Conservation (phyloP, 2,888 invertebrate species). For the Eilema griseolum region DNA sequence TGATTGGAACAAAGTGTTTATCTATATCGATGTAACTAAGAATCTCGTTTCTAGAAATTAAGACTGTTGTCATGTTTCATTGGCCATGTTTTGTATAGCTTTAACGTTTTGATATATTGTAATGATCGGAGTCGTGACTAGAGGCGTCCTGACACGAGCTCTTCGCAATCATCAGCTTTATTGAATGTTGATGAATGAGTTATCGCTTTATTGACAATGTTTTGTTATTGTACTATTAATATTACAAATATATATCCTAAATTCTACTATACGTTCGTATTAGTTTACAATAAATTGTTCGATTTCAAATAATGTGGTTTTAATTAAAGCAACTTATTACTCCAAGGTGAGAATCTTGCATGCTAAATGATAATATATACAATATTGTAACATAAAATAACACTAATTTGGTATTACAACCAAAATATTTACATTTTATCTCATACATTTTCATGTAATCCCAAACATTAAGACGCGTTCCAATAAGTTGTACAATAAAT, state of each 20-base stretch:
- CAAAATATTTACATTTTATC: background rate
- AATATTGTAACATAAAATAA: background rate
- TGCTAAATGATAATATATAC: no score
- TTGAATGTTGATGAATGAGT: constrained; percentile 81
- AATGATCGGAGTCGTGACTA: constrained; percentile 46
- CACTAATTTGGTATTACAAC: no score
- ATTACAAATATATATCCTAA: constrained; percentile 85
- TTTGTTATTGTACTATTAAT: constrained; percentile 83
- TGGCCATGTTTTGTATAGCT: constrained; percentile 82
- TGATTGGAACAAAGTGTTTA: constrained; percentile 42
- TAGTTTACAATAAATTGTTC: constrained; percentile 86
- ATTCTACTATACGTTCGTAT: constrained; percentile 86
- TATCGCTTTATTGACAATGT: constrained; percentile 83
- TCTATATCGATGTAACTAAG: constrained; percentile 51
- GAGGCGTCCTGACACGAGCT: constrained; percentile 30
- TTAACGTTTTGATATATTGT: constrained; percentile 79
- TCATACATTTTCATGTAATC: background rate
- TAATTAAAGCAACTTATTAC: constrained; percentile 19
- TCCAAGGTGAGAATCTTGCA: no score
- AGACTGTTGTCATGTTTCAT: constrained; percentile 76
- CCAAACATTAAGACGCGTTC: background rate
- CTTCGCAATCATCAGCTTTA: constrained; percentile 79
- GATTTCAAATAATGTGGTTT: constrained; percentile 62
- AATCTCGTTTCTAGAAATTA: constrained; percentile 65
- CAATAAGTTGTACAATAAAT: background rate